Evolutionary conservation across 1,140 invertebrate species (phyloP), one percentile per base, ranked within the genome.

Genomic region (Gryon sp.): DNA sequence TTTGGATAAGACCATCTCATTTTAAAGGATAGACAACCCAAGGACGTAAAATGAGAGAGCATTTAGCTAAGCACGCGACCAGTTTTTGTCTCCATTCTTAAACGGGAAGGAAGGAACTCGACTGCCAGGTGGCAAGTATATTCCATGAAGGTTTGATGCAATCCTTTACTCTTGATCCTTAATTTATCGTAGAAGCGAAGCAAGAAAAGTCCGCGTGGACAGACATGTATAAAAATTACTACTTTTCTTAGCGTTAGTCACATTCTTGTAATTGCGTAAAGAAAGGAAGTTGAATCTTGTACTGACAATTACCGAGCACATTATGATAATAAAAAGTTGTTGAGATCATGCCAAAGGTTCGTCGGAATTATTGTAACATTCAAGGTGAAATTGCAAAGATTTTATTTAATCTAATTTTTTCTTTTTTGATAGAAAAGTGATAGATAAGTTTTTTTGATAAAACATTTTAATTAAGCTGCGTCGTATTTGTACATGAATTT

Each of bases 41-140:
- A 82, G 79, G 76, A 74, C 79, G 59, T 80, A 68, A 62, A 84
- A 81, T 74, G 76, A 69, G 57, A 77, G 80, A 75, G 80, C 83
- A 82, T 86, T 86, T 85, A 86, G 83, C 83, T 85, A 86, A 87
- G 83, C 84, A 84, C 83, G 85, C 84, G 85, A 86, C 85, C 84
- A 84, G 86, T 87, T 86, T 87, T 86, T 87, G 85, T 84, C 80
- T 79, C 76, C 60, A 48, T 48, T 50, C 74, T 81, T 80, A 80
- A 80, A 83, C 83, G 82, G 80, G 81, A 59, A 79, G 78, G 43
- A 81, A 76, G 68, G 66, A 69, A 72, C 65, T 77, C 52, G 73
- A 68, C 78, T 69, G 81, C 83, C 83, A 84, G 82, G 83, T 85
- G 84, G 82, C 80, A 83, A 84, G 82, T 85, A 80, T 82, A 74